Evolutionary conservation across 2,113 vertebrate species (phyloP).

Genomic region (Bubo scandiacus): DNA sequence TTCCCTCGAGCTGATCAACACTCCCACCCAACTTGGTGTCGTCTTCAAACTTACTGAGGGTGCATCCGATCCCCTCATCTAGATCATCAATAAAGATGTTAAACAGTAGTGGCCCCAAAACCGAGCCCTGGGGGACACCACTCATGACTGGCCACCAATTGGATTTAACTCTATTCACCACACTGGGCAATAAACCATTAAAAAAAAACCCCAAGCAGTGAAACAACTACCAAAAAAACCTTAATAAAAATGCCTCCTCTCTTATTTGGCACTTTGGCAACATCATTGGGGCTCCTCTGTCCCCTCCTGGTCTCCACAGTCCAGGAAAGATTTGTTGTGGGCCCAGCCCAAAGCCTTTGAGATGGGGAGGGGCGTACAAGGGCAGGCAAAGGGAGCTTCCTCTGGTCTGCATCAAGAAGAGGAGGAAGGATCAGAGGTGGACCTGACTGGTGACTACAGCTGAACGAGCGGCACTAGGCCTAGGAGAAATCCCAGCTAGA

Average conservation of each 20-base stretch:
- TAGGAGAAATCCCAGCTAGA: not conserved
- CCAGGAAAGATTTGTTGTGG: not conserved
- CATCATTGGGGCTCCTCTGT: not conserved
- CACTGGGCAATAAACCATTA: not conserved
- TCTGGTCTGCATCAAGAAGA: not conserved
- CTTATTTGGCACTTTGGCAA: not conserved
- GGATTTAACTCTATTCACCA: too few species aligned
- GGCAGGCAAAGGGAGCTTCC: not conserved
- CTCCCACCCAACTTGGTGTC: too few species aligned
- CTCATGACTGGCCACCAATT: too few species aligned
- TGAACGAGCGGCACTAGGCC: rapidly evolving
- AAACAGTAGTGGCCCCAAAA: too few species aligned
- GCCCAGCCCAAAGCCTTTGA: not conserved
- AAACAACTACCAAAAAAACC: too few species aligned
- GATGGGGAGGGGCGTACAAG: not conserved
- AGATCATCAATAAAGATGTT: too few species aligned
- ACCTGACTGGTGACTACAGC: not conserved
- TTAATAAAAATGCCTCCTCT: not conserved
- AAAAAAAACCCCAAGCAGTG: not conserved
- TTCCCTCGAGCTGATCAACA: too few species aligned
- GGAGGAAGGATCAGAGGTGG: not conserved
- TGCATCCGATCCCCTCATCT: too few species aligned
- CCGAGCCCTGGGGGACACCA: too few species aligned
- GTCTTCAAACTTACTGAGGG: too few species aligned
- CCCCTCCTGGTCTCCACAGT: not conserved